These are phyloP conservation scores for Meles meles DNA, from an alignment of 2,113 vertebrate genomes.

Conservation along the genomic window DNA sequence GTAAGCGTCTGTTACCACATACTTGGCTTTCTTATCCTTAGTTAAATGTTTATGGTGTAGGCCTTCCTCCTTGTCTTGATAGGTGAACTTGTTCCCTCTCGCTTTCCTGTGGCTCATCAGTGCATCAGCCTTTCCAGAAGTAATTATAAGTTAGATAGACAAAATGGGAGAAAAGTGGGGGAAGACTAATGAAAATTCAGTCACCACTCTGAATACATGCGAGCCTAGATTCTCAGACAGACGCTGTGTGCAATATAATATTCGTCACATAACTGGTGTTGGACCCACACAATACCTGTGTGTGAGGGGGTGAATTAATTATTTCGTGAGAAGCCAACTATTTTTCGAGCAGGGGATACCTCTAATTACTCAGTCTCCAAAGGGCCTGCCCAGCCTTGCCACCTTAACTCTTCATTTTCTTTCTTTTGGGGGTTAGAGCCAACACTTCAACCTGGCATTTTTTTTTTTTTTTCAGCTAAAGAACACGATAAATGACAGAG, in stretches of 20 bases:
- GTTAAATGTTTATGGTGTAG: not conserved
- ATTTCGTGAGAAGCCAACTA: not conserved
- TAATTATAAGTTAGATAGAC: not conserved
- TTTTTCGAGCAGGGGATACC: not conserved
- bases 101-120: not conserved
- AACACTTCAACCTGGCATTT: not conserved
- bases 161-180: not conserved
- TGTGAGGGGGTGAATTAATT: not conserved
- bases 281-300: not conserved
- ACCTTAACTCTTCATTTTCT: not conserved
- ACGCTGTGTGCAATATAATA: not conserved
- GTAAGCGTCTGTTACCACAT: not conserved
- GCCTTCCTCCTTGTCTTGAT: not conserved
- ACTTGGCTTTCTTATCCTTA: not conserved
- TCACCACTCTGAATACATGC: not conserved
- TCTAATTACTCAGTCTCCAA: not conserved
- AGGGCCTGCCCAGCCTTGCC: not conserved
- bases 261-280: not conserved
- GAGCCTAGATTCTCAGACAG: not conserved
- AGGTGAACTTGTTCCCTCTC: not conserved
- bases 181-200: not conserved
- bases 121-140: not conserved
- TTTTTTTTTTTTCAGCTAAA: conserved; percentile 19
- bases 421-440: conserved; percentile 10
- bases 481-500: conserved; percentile 60